Evolutionary conservation across 2,113 vertebrate species (phyloP).

Genomic region (Gasterosteus aculeatus): DNA sequence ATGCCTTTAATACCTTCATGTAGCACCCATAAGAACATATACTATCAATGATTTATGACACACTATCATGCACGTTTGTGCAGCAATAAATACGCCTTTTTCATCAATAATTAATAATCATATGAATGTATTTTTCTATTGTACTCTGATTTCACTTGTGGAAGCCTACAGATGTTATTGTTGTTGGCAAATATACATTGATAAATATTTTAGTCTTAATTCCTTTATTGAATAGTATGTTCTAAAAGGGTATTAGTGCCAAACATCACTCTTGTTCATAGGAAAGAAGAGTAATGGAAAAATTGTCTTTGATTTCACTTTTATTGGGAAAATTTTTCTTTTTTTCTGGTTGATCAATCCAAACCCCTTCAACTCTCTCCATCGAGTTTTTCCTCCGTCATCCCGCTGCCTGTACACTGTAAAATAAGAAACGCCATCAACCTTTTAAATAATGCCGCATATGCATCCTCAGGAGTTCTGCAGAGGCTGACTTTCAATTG

Average conservation of each 20-base stretch:
- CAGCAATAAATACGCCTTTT: background rate
- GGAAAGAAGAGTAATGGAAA: no score
- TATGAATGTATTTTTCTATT: background rate
- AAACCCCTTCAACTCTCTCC: conserved; percentile 1
- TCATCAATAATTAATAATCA: background rate
- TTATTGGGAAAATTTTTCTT: no score
- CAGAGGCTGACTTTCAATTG: conserved; percentile 47
- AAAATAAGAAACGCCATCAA: conserved; percentile 37
- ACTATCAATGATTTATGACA: no score
- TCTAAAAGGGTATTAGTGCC: background rate
- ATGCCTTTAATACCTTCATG: no score
- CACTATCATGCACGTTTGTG: no score
- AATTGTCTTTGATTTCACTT: no score
- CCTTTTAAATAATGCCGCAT: conserved; percentile 22
- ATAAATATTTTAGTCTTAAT: no score
- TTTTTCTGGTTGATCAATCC: background rate
- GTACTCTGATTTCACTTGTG: no score
- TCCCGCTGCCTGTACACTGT: conserved; percentile 7
- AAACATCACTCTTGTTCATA: no score
- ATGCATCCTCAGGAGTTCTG: conserved; percentile 16
- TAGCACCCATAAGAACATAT: background rate
- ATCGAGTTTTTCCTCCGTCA: background rate
- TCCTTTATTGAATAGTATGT: background rate
- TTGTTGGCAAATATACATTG: no score
- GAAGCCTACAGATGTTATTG: no score